Evolutionary conservation across 2,797 vertebrate species (phyloP).

Genomic region (Alectoris magna): DNA sequence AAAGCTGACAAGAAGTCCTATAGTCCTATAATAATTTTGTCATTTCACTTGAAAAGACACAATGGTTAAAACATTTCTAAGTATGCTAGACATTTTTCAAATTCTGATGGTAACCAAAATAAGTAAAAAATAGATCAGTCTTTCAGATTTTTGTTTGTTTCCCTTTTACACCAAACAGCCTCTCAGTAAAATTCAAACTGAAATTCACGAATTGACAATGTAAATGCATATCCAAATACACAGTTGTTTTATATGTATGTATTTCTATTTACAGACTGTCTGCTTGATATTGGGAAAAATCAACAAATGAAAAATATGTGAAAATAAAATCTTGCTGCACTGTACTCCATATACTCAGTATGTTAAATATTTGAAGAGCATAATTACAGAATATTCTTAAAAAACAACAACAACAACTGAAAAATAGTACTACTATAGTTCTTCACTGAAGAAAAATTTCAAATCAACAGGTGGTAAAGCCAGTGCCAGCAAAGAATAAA

Average conservation of each 20-base stretch:
- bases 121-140: neutral
- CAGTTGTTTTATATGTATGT: neutral
- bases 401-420: neutral
- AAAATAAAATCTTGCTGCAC: neutral
- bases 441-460: neutral
- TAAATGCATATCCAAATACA: rapidly evolving
- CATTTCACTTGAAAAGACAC: neutral
- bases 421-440: neutral
- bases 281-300: neutral
- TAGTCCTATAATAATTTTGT: neutral
- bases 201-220: neutral
- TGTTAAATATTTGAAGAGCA: neutral
- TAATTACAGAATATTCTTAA: neutral
- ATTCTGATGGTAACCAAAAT: neutral
- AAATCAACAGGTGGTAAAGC: neutral
- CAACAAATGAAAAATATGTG: neutral
- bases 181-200: neutral
- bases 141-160: neutral
- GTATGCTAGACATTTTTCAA: neutral
- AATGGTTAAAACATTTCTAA: neutral
- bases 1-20: neutral
- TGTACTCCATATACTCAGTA: neutral
- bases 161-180: neutral
- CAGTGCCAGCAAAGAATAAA: neutral
- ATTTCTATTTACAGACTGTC: neutral